Percentiles rank a stretch among this genome's conserved stretches.
Evolutionary conservation across 2,113 vertebrate genomes (phyloP).

Genomic region (Hyla sarda): DNA sequence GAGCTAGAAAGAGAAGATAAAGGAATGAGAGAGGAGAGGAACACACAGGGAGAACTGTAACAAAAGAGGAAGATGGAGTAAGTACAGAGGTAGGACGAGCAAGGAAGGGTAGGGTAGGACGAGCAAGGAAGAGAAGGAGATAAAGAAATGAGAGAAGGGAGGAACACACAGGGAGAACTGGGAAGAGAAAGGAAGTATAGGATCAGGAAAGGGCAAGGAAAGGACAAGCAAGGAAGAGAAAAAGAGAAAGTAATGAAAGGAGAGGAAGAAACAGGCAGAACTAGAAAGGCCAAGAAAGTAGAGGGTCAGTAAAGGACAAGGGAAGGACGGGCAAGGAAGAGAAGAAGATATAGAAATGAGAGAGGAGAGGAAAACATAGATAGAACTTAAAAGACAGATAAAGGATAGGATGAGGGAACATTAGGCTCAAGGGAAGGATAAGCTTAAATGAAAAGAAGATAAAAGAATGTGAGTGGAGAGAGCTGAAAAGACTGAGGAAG

Average conservation of each 20-base stretch:
- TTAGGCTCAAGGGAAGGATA: too few relatives aligned
- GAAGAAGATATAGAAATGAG: too few relatives aligned
- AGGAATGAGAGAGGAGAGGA: background rate
- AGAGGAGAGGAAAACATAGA: background rate
- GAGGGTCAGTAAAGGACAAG: too few relatives aligned
- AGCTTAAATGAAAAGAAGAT: too few relatives aligned
- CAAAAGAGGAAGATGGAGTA: background rate
- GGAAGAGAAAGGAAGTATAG: background rate
- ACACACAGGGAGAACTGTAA: background rate
- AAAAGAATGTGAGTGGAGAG: too few relatives aligned
- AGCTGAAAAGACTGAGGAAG: too few relatives aligned
- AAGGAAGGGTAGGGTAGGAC: too few relatives aligned
- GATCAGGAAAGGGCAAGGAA: background rate
- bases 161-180: too few relatives aligned
- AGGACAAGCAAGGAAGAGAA: background rate
- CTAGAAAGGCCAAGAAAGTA: too few relatives aligned
- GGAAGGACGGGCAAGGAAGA: background rate
- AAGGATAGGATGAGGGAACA: background rate
- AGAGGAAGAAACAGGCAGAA: accelerated
- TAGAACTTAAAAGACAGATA: background rate
- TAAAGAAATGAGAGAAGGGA: too few relatives aligned
- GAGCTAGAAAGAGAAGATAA: too few relatives aligned
- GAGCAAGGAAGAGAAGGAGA: too few relatives aligned
- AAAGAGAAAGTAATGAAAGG: background rate
- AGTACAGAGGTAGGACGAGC: background rate